Evolutionary conservation across 2,113 vertebrate species (phyloP).

Genomic region (Oncorhynchus tshawytscha): DNA sequence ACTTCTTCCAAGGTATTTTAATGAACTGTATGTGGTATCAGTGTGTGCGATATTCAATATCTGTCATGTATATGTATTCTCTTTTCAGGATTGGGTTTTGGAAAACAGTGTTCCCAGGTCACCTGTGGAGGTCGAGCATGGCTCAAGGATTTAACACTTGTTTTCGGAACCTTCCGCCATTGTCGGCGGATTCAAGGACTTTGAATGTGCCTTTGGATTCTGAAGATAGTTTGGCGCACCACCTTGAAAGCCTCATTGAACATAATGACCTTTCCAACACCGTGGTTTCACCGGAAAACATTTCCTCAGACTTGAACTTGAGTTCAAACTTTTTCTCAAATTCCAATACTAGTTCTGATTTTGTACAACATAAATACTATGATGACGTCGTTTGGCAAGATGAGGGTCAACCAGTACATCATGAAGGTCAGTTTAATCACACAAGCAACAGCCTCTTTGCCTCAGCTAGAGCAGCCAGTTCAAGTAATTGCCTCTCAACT

Average conservation of each 20-base stretch:
- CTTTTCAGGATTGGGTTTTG: constrained; percentile 47
- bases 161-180: constrained; percentile 41
- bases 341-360: constrained; percentile 47
- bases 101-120: constrained; percentile 14
- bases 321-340: constrained; percentile 45
- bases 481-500: constrained; percentile 38
- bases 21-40: neutral
- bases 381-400: constrained; percentile 52
- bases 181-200: constrained; percentile 48
- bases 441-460: constrained; percentile 21
- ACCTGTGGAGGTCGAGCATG: constrained; percentile 48
- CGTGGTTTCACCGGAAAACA: constrained; percentile 37
- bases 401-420: constrained; percentile 43
- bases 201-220: constrained; percentile 49
- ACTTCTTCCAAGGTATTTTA: neutral
- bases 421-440: constrained; percentile 35
- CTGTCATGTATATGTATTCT: constrained; percentile 23
- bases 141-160: constrained; percentile 66
- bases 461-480: constrained; percentile 35
- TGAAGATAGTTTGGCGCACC: constrained; percentile 49
- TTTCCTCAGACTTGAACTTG: constrained; percentile 49
- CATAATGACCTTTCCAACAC: constrained; percentile 50
- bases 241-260: constrained; percentile 54
- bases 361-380: constrained; percentile 50
- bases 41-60: neutral